Base-by-base conservation (phyloP, 2,797 vertebrate genomes). In the Pterois miles region DNA sequence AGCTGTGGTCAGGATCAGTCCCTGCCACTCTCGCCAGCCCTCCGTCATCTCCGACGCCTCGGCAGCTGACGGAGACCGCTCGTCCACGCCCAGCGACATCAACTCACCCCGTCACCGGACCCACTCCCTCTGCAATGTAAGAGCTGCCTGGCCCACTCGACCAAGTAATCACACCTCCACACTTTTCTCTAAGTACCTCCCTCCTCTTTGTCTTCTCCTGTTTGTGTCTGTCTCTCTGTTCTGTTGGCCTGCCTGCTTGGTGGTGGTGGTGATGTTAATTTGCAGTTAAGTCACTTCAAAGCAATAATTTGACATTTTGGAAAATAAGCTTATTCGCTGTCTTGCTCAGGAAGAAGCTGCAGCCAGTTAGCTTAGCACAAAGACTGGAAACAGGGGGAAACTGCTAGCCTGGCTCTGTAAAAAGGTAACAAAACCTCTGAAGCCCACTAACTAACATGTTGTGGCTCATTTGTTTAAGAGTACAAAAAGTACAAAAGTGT, bases 121-220 rank as follows among this genome's bases (percentile, higher is more conserved):
- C 0, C 97, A 99, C 94, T 99, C 98, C 20, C 98, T 99, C 95
- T 99, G 98, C 96, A 99, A 99, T 82, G 98, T 99, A 97, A 99
- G 98, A 95, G 86, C 94, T 91, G 90, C 91, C 91, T 89, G 91
- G 84, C 92, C 88, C 87, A 90, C 88, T 64, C 78, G 88, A 93
- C 92, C 94, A 91, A 95, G 93, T 93, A 92, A 92, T 91, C 93
- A 91, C 85, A 78, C 87, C 85, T 87, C 87, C 86, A 68, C 90
- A 87, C 74, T 84, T 86, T 71, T 83, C 85, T 87, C 22, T 72
- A 68, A 56, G 71, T 77, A 64, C 62, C 71, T 68, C 56, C 67
- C 57, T 67, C 16, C 40, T 57, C 50, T 78, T 56, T 63, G 73
- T 81, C 74, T 53, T 57, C 60, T 80, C 57, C 70, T 84, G 74